Conservation (phyloP, 1,140 invertebrate genomes). For the Microplitis demolitor region DNA sequence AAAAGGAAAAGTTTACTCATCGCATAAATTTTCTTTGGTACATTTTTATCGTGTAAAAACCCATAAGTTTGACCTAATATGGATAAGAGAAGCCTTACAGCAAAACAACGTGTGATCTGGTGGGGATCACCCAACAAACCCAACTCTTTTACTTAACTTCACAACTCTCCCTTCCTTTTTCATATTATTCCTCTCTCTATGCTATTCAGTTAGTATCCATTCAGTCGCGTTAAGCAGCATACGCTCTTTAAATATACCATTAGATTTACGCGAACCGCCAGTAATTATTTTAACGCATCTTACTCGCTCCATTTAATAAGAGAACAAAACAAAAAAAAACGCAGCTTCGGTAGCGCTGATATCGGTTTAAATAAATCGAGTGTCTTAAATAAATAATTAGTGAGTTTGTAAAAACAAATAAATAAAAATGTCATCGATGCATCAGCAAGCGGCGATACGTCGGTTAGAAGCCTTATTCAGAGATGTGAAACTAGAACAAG, state of each 20-base stretch:
- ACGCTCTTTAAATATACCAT: constrained; percentile 35
- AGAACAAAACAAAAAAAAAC: too few species aligned
- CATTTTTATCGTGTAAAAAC: constrained; percentile 50
- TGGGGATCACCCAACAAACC: constrained; percentile 12
- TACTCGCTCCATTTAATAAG: too few species aligned
- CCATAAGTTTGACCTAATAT: constrained; percentile 63
- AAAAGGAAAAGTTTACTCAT: neutral
- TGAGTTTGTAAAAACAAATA: neutral
- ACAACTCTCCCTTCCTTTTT: constrained; percentile 33
- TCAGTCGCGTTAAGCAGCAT: constrained; percentile 54
- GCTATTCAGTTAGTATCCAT: constrained; percentile 50
- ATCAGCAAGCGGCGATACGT: constrained; percentile 69
- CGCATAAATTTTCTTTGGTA: constrained; percentile 21
- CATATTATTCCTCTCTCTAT: constrained; percentile 35
- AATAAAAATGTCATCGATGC: constrained; percentile 59
- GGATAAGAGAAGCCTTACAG: constrained; percentile 34
- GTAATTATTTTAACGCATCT: neutral
- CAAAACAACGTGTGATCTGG: constrained; percentile 12
- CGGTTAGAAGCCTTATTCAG: constrained; percentile 74
- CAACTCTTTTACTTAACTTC: constrained; percentile 41
- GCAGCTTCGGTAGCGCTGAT: too few species aligned
- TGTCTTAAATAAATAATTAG: too few species aligned
- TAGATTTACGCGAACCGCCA: constrained; percentile 21
- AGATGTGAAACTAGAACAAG: constrained; percentile 66
- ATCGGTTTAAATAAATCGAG: too few species aligned